Evolutionary conservation across 2,113 vertebrate species (phyloP).

Genomic region (Apeltes quadracus): DNA sequence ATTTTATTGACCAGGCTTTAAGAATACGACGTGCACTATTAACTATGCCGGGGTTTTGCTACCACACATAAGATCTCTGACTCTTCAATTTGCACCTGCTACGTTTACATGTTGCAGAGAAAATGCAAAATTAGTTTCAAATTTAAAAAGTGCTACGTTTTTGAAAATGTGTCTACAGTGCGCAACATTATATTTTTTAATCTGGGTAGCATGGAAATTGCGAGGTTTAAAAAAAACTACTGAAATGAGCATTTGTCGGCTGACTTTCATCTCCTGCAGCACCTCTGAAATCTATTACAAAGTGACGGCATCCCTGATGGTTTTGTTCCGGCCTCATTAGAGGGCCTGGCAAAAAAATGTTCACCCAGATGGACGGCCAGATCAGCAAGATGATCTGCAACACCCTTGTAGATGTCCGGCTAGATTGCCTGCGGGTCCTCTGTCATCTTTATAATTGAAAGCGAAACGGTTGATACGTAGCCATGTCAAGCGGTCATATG

Average conservation of each 20-base stretch:
- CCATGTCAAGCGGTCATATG: conserved; percentile 58
- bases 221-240: not conserved
- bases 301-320: conserved; percentile 22
- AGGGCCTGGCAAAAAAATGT: conserved; percentile 13
- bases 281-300: not conserved
- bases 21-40: not conserved
- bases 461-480: conserved; percentile 62
- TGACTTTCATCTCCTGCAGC: not conserved
- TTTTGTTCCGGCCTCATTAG: conserved; percentile 20
- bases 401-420: conserved; percentile 37
- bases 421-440: conserved; percentile 48
- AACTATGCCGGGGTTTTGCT: not conserved
- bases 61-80: not conserved
- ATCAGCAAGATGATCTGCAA: conserved; percentile 23
- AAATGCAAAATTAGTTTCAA: too few relatives aligned
- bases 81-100: conserved; percentile 4
- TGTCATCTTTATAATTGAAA: conserved; percentile 68
- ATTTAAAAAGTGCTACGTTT: too few relatives aligned
- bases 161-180: not conserved
- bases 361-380: not conserved
- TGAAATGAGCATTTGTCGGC: not conserved
- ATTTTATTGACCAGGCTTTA: not conserved
- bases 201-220: not conserved
- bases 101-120: not conserved
- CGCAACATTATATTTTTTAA: not conserved